These are phyloP conservation scores for Astyanax mexicanus DNA, from an alignment of 2,797 vertebrate species.

Conservation along the genomic window DNA sequence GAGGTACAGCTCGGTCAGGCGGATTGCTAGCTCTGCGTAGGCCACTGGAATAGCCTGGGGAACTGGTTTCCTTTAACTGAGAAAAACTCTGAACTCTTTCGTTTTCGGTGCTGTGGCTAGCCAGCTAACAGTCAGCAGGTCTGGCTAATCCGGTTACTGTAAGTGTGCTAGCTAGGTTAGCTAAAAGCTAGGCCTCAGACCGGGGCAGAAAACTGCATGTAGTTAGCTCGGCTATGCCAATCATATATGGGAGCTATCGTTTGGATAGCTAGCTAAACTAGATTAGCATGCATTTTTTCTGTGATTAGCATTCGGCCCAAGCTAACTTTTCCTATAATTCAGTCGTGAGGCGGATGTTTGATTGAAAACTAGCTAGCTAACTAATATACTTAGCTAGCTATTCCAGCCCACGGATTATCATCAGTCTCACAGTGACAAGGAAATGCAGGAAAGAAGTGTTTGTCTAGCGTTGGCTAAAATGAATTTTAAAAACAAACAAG, in stretches of 20 bases:
- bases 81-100: constrained; percentile 5
- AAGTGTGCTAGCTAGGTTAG: constrained; percentile 63
- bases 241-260: constrained; percentile 37
- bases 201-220: constrained; percentile 25
- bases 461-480: too few relatives aligned
- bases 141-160: constrained; percentile 54
- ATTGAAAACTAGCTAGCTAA: too few relatives aligned
- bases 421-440: neutral
- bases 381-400: too few relatives aligned
- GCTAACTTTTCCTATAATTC: constrained; percentile 17
- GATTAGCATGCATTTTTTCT: too few relatives aligned
- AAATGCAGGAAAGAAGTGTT: constrained; percentile 7
- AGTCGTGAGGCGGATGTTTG: neutral
- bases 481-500: too few relatives aligned
- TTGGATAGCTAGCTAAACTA: constrained; percentile 54
- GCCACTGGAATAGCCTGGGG: constrained; percentile 12
- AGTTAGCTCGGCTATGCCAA: too few relatives aligned
- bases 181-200: constrained; percentile 52
- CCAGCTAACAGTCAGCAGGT: constrained; percentile 15
- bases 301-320: too few relatives aligned
- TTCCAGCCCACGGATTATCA: neutral
- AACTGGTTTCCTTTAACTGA: neutral
- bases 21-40: constrained; percentile 3
- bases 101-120: neutral
- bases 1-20: neutral